These are phyloP conservation scores for Euphonia xanthogaster DNA, from an alignment of 2,797 vertebrate species.

Conservation along the genomic window DNA sequence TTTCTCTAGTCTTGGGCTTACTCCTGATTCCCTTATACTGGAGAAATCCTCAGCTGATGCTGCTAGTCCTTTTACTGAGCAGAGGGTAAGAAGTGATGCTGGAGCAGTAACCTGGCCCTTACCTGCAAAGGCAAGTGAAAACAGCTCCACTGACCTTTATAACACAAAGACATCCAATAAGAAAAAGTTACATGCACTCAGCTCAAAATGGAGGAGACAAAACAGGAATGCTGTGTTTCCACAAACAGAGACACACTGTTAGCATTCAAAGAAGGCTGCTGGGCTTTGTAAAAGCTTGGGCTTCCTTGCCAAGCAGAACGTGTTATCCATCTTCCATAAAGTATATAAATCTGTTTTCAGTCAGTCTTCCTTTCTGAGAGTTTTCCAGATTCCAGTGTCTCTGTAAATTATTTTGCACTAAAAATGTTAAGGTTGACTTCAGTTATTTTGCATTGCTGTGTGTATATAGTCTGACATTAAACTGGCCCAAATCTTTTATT, in stretches of 20 bases:
- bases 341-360: not conserved
- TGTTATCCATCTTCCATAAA: not conserved
- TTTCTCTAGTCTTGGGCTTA: not conserved
- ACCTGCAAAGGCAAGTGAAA: not conserved
- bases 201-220: not conserved
- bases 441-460: not conserved
- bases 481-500: not conserved
- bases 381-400: not conserved
- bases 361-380: not conserved
- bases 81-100: not conserved
- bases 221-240: slow-evolving; percentile 14
- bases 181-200: not conserved
- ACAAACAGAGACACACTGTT: not conserved
- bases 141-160: not conserved
- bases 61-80: not conserved
- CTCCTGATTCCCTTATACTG: not conserved
- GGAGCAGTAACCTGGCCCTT: not conserved
- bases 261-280: slow-evolving; percentile 11
- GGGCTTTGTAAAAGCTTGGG: not conserved
- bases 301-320: not conserved
- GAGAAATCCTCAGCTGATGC: not conserved
- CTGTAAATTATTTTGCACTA: not conserved
- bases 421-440: not conserved
- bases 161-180: not conserved
- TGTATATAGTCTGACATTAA: not conserved